Evolutionary conservation across 2,888 invertebrate genomes (phyloP).

Genomic region (Brachypalpus laphriformis): DNA sequence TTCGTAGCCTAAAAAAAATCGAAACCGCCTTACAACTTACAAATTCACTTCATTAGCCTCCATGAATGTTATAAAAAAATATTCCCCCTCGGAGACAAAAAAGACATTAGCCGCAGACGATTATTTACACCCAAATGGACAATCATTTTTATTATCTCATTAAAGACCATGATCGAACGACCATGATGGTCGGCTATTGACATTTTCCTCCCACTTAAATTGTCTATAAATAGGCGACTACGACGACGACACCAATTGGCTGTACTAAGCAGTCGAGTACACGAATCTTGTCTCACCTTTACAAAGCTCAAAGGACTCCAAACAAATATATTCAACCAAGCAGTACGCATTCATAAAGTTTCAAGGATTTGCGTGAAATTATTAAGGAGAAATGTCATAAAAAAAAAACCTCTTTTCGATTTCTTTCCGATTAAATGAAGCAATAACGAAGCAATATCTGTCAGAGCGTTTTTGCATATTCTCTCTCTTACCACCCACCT

Average conservation of each 20-base stretch:
- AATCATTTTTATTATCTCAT: background rate
- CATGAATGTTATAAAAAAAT: background rate
- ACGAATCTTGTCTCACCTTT: conserved; percentile 7
- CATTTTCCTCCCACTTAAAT: background rate
- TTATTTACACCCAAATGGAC: conserved; percentile 9
- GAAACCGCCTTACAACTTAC: background rate
- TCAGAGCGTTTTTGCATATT: conserved; percentile 16
- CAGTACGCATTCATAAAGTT: conserved; percentile 7
- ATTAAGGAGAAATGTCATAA: background rate
- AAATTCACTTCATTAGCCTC: conserved; percentile 3
- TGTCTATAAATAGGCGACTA: conserved; percentile 6
- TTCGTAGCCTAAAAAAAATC: background rate
- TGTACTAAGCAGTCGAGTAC: background rate
- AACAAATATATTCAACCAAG: background rate
- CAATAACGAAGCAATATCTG: conserved; percentile 49
- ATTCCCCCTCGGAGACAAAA: background rate
- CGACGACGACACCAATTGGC: background rate
- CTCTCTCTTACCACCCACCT: background rate
- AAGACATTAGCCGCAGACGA: conserved; percentile 12
- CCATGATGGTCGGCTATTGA: background rate
- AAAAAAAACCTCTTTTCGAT: background rate
- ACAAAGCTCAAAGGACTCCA: background rate
- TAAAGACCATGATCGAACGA: background rate
- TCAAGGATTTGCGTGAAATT: conserved; percentile 11
- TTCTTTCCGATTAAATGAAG: conserved; percentile 45